Conservation (phyloP, 2,797 vertebrate species). For the Limosa lapponica region DNA sequence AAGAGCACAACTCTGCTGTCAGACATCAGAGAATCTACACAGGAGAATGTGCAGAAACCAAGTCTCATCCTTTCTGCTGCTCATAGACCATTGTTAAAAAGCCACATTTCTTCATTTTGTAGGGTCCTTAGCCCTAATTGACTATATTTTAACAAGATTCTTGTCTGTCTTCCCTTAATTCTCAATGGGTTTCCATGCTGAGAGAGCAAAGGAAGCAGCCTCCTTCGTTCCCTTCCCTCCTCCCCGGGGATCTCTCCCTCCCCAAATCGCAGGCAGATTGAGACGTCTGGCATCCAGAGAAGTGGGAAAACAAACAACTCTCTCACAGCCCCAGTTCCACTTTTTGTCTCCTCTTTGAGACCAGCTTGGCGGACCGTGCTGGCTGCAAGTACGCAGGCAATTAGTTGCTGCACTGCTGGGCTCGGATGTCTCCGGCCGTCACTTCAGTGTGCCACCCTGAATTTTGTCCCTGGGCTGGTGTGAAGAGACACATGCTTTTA, state of each 20-base stretch:
- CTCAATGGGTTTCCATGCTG: not conserved
- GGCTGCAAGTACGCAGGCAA: not conserved
- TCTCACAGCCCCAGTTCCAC: not conserved
- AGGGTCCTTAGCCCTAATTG: not conserved
- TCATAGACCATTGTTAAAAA: not conserved
- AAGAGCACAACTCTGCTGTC: not conserved
- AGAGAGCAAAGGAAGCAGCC: not conserved
- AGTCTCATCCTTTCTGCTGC: accelerated
- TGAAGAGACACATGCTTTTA: not conserved
- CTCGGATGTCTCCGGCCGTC: accelerated
- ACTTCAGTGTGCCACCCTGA: accelerated
- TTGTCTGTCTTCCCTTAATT: conserved; percentile 6
- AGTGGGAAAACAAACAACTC: conserved; percentile 42
- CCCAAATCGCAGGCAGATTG: conserved; percentile 38
- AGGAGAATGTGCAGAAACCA: accelerated
- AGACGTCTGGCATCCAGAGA: not conserved
- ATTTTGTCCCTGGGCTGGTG: not conserved
- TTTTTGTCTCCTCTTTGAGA: not conserved
- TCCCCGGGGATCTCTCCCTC: conserved; percentile 1
- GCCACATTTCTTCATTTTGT: not conserved
- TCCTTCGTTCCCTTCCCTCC: not conserved
- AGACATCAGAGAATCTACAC: not conserved
- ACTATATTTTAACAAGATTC: not conserved
- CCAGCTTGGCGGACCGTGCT: not conserved
- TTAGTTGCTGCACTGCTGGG: not conserved